Evolutionary conservation across 2,113 vertebrate species (phyloP), one percentile per base, ranked within the genome.

Genomic region (Coracopsis vasa): DNA sequence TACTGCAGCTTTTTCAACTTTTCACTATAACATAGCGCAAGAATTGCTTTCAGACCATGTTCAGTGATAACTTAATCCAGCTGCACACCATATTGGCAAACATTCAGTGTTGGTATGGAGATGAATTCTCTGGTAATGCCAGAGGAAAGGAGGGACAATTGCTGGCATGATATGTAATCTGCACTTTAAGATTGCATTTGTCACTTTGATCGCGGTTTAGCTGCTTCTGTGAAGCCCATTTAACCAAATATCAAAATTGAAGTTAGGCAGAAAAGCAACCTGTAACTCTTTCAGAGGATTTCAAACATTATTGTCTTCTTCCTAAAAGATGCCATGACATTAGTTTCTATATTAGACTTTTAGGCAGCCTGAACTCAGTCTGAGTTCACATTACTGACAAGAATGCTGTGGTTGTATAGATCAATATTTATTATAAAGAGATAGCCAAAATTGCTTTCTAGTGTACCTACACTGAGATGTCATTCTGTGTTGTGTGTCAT

Each of bases 401-500:
- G 31, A 71, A 6, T 3, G 4, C 42, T 48, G 23, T 39, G 80
- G 14, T 29, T 67, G 4, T 29, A 18, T 6, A 80, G 31, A 51
- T 83, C 14, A 19, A 31, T 54, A 14, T 44, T 71, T 67, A 29
- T 41, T 80, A 31, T 1, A 4, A 56, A 67, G 12, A 37, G 9
- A 50, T 16, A 31, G 27, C 5, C 16, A 37, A 41, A 92, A 24
- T 8, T 65, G 7, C 20, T 86, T 83, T 35, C 13, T 5, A 51
- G 11, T 12, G 13, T 60, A n/a, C 33, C 9, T 58, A 27, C 28
- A 28, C 12, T 0, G 0, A 80, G 24, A 13, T 35, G 15, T 29
- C 39, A 45, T 83, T 91, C 45, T 72, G n/a, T 33, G 14, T 44
- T 44, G 12, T n/a, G 15, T 50, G 27, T 47, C 12, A 54, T 48